Percentiles rank a stretch among this genome's conserved stretches.
Evolutionary conservation across 53 echinoderm and acorn worm species (phyloP).

Genomic region (Astropecten irregularis): DNA sequence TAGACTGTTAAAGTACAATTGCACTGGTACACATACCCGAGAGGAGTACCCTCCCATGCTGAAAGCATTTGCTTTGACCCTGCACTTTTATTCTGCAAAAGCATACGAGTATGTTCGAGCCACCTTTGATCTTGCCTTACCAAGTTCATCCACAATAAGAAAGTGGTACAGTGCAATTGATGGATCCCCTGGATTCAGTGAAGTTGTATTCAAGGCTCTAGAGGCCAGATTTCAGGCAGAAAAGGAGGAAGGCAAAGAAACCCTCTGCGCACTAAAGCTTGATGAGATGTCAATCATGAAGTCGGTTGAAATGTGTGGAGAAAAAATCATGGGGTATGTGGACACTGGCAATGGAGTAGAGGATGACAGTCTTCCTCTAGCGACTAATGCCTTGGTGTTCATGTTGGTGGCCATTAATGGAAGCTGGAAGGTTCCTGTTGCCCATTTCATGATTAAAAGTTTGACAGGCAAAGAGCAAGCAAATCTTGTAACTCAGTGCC

Average conservation of each 20-base stretch:
- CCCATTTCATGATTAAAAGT: constrained; percentile 22
- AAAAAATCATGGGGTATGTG: constrained; percentile 15
- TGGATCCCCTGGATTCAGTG: constrained; percentile 10
- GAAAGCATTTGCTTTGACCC: constrained; percentile 8
- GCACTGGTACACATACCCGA: not conserved
- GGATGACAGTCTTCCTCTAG: constrained; percentile 11
- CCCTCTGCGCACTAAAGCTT: constrained; percentile 35
- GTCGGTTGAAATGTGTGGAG: constrained; percentile 19
- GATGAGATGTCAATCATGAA: constrained; percentile 61
- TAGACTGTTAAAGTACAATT: not conserved
- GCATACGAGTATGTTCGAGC: constrained; percentile 6
- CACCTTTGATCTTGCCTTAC: not conserved
- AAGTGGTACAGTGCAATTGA: constrained; percentile 21
- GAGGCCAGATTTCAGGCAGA: not conserved
- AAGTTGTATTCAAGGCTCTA: not conserved
- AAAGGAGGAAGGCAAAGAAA: not conserved
- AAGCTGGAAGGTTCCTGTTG: constrained; percentile 52
- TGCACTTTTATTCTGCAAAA: constrained; percentile 22
- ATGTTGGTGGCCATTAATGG: constrained; percentile 28
- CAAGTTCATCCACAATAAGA: not conserved
- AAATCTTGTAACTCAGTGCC: not conserved
- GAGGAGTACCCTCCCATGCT: not conserved
- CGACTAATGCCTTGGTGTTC: constrained; percentile 30
- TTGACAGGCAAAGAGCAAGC: constrained; percentile 22
- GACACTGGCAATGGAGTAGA: constrained; percentile 9